Conservation (phyloP, 2,888 invertebrate species). For the Chironomus tentans region DNA sequence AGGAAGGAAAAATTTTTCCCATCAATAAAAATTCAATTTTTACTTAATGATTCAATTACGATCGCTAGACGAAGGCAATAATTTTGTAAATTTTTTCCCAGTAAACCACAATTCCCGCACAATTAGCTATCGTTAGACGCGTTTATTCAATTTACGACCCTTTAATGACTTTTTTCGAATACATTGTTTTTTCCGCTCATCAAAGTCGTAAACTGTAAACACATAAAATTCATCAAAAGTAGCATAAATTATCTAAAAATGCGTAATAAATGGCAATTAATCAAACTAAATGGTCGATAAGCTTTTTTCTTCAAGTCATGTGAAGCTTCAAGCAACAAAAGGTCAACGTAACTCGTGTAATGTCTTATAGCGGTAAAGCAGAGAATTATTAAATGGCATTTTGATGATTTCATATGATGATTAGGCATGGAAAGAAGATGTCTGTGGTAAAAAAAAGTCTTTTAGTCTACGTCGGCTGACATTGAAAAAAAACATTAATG, state of each 20-base stretch:
- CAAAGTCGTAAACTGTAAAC: too few relatives aligned
- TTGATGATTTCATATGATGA: background rate
- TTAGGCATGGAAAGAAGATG: background rate
- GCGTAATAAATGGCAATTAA: background rate
- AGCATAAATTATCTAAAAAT: background rate
- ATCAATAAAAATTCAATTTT: background rate
- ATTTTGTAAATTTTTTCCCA: background rate
- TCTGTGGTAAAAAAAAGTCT: background rate
- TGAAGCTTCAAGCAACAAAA: background rate
- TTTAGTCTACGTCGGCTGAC: background rate
- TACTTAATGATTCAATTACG: background rate
- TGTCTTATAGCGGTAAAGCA: background rate
- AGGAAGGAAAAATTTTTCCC: background rate
- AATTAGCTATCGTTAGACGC: background rate
- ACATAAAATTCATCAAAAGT: too few relatives aligned
- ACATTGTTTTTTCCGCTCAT: too few relatives aligned
- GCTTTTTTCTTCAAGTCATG: background rate
- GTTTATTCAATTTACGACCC: background rate
- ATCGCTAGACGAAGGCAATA: background rate
- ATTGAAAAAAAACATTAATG: too few relatives aligned
- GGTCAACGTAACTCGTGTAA: background rate
- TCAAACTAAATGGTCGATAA: background rate
- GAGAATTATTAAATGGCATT: background rate
- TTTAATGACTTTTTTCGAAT: background rate
- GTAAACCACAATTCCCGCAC: background rate